Evolutionary conservation across 2,113 vertebrate species (phyloP), one percentile per base, ranked within the genome.

Genomic region (Mormyrus iriodes): DNA sequence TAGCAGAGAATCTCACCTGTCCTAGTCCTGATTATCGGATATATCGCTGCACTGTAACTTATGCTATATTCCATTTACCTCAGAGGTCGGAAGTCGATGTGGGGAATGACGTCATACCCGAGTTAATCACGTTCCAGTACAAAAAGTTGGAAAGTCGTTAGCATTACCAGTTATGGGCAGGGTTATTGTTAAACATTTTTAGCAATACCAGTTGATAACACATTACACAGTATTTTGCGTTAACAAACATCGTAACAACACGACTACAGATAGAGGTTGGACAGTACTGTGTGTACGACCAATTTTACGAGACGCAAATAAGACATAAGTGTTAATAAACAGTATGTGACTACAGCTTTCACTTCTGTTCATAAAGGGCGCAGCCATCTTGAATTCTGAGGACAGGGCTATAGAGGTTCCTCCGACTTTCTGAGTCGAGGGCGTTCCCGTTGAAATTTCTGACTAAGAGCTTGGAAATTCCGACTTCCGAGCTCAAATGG

Each of bases 1-100:
- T 10, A 42, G 89, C 6, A 35, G 65, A 85, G 87, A 61, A 52
- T 49, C 58, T 84, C 35, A 44, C 87, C 51, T 35, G 49, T 79
- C 24, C 69, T 82, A 88, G 49, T 79, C 8, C 7, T 8, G n/a
- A 48, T 51, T 17, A 52, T 21, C n/a, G 31, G 21, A 51, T 53
- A 48, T 73, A 6, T 73, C 65, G 42, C 90, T 91, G 88, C 65
- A 69, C 42, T 51, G 52, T 58, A 88, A 88, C 79, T 48, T 3
- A 79, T 31, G 61, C 21, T 58, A 24, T 21, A 24, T 58, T 58
- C 21, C 61, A 65, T 65, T 27, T 27, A 65, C 58, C n/a, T 27
- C n/a, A n/a, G 61, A 27, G 61, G 61, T 31, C n/a, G 9, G n/a
- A 65, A 65, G n/a, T 65, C n/a, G n/a, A n/a, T 27, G 61, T 9